Conservation (phyloP, 2,888 invertebrate genomes). For the Dicyrtoma fusca region DNA sequence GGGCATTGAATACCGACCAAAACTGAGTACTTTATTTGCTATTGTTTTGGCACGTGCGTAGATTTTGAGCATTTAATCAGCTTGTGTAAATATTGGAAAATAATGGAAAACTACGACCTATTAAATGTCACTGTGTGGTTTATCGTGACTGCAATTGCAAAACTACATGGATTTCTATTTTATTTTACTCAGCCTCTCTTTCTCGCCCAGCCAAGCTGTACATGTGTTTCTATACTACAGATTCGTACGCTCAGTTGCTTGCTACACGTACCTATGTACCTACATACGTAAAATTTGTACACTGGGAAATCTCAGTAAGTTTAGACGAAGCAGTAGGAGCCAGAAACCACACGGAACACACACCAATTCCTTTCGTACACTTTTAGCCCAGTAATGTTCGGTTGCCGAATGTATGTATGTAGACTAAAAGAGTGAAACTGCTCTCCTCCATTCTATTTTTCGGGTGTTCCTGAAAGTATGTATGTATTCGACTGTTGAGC, state of each 20-base stretch:
- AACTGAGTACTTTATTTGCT: conserved; percentile 42
- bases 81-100: conserved; percentile 57
- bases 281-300: too few species aligned
- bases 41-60: conserved; percentile 56
- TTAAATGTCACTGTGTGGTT: conserved; percentile 55
- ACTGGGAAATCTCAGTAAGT: too few species aligned
- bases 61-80: conserved; percentile 56
- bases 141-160: conserved; percentile 39
- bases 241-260: too few species aligned
- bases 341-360: too few species aligned
- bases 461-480: too few species aligned
- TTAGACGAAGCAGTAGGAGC: too few species aligned
- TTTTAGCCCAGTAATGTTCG: too few species aligned
- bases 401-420: too few species aligned
- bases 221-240: too few species aligned
- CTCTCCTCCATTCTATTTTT: background rate
- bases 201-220: background rate
- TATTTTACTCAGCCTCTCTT: conserved; percentile 12
- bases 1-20: conserved; percentile 29
- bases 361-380: too few species aligned
- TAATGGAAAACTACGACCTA: conserved; percentile 55
- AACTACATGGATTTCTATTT: conserved; percentile 26
- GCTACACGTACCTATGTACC: too few species aligned
- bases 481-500: too few species aligned
- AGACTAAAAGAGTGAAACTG: background rate